Base-by-base conservation (phyloP, 1,140 invertebrate species). In the Glossosoma conforme region DNA sequence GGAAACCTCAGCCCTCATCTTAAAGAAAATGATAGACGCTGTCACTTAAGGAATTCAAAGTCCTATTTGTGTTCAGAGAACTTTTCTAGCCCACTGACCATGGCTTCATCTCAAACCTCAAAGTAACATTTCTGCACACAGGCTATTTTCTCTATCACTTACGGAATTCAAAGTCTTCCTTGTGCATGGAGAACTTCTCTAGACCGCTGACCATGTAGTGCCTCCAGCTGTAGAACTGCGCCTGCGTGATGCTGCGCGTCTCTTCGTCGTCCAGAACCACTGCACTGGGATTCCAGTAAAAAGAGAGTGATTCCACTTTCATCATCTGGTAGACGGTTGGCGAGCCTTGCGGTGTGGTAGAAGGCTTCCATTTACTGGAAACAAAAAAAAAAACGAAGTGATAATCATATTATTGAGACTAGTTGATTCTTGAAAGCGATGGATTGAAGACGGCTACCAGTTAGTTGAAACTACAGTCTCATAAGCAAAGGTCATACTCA, bases 361-460 rank as follows among this genome's bases (percentile, higher is more conserved):
- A 77, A 13, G 85, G 83, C 62, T 90, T 88, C 89, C 89, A 91
- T 77, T 88, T 89, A 60, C 83, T 86, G 51, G 1, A 66, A 69
- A 42, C 32, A 42, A 18, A 10, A 9, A 2, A 44, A 44, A 1
- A 18, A 8, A 14, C 1, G 35, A 20, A 19, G 41, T 2, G 32
- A 14, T n/a, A n/a, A n/a, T n/a, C n/a, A n/a, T n/a, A n/a, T n/a
- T n/a, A n/a, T n/a, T n/a, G n/a, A n/a, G n/a, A n/a, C n/a, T n/a
- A n/a, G n/a, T n/a, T n/a, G n/a, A n/a, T n/a, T n/a, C n/a, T n/a
- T n/a, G n/a, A n/a, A n/a, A n/a, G n/a, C n/a, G n/a, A n/a, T n/a
- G n/a, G n/a, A n/a, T n/a, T n/a, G n/a, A n/a, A n/a, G n/a, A n/a
- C n/a, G n/a, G n/a, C n/a, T n/a, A n/a, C n/a, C n/a, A n/a, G n/a